Conservation (phyloP, 2,797 vertebrate species). For the Steatocranus sp. region DNA sequence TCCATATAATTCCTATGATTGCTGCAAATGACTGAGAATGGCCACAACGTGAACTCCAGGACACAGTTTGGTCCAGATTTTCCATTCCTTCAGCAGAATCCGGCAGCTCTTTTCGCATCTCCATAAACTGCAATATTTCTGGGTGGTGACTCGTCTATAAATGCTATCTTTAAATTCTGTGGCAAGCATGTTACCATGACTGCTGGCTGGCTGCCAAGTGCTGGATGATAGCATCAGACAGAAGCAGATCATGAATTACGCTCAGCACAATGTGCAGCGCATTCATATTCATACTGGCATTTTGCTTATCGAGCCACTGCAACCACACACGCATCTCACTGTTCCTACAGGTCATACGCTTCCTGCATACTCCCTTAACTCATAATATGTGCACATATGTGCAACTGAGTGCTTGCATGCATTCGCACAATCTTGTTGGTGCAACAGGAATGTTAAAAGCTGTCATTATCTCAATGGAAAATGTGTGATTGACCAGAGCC, state of each 20-base stretch:
- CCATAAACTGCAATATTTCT: conserved; percentile 21
- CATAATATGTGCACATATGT: neutral
- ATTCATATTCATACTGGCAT: conserved; percentile 37
- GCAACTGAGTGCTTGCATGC: neutral
- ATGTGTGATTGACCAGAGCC: conserved; percentile 53
- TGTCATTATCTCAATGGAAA: conserved; percentile 65
- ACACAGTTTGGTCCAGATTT: neutral
- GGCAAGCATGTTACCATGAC: conserved; percentile 31
- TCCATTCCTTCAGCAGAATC: conserved; percentile 17
- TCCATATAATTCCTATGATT: conserved; percentile 30
- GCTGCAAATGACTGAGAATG: conserved; percentile 12
- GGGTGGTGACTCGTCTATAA: conserved; percentile 48
- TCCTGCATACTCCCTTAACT: conserved; percentile 10
- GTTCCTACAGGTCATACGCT: conserved; percentile 45
- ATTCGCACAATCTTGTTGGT: conserved; percentile 47
- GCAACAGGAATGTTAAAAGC: conserved; percentile 68
- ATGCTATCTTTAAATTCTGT: conserved; percentile 64
- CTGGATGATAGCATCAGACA: conserved; percentile 21
- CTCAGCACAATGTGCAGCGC: conserved; percentile 10
- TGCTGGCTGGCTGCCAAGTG: conserved; percentile 40
- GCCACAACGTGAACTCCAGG: conserved; percentile 11
- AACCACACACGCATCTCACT: conserved; percentile 47
- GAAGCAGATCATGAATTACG: neutral
- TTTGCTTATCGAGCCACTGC: conserved; percentile 45
- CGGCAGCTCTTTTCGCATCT: conserved; percentile 5